phyloP scores from a whole-genome alignment of 2,797 vertebrate genomes.

The Threskiornis aethiopicus region DNA sequence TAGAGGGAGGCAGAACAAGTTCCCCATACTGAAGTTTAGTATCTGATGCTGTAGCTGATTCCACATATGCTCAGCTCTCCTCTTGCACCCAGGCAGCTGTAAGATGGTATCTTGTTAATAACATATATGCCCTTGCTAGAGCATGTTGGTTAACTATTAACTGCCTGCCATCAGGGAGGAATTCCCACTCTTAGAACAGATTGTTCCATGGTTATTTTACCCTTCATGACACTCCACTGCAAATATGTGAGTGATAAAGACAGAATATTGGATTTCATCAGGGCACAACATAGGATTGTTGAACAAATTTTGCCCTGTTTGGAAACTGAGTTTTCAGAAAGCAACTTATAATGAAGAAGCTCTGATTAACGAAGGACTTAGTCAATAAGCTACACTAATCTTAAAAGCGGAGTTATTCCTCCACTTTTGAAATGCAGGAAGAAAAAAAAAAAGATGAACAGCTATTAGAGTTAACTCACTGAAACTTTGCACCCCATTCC shows the following conservation, averaged over 20 bases:
- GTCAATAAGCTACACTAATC: not conserved
- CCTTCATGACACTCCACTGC: not conserved
- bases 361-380: not conserved
- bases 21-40: not conserved
- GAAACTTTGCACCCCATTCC: not conserved
- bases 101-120: not conserved
- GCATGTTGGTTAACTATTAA: not conserved
- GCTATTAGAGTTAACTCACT: not conserved
- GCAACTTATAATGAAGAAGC: not conserved
- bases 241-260: not conserved
- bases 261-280: not conserved
- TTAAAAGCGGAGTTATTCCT: not conserved
- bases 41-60: not conserved
- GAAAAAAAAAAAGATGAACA: not conserved
- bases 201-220: not conserved
- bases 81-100: not conserved
- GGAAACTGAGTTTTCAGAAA: not conserved
- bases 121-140: not conserved
- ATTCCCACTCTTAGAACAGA: not conserved
- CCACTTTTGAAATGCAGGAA: not conserved
- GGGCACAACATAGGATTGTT: not conserved
- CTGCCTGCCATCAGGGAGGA: not conserved
- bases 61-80: not conserved
- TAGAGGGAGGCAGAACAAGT: not conserved
- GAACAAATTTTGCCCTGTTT: not conserved